These are phyloP conservation scores for Pedicia rivosa DNA, from an alignment of 2,888 invertebrate genomes.

Conservation along the genomic window DNA sequence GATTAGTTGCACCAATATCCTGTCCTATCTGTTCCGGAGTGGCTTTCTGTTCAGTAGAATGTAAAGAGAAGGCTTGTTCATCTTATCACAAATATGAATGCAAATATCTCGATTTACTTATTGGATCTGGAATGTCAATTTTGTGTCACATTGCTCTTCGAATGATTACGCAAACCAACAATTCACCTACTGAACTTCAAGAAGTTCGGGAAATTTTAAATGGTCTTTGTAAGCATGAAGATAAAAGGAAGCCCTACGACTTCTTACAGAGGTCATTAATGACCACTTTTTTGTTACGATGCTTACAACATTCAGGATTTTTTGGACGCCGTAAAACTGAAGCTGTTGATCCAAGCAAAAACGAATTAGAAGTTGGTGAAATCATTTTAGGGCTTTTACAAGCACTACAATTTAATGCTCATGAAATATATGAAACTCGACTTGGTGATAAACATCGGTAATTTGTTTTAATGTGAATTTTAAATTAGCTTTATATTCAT, in stretches of 20 bases:
- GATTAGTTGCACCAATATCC: slow-evolving; percentile 47
- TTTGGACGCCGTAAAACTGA: slow-evolving; percentile 35
- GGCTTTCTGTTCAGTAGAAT: slow-evolving; percentile 54
- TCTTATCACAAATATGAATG: slow-evolving; percentile 65
- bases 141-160: slow-evolving; percentile 58
- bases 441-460: slow-evolving; percentile 34
- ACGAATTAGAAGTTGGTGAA: slow-evolving; percentile 43
- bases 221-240: slow-evolving; percentile 48
- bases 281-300: slow-evolving; percentile 57
- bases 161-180: slow-evolving; percentile 55
- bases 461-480: slow-evolving; percentile 10
- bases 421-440: slow-evolving; percentile 60
- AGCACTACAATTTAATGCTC: slow-evolving; percentile 70
- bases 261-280: slow-evolving; percentile 60
- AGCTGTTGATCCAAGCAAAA: slow-evolving; percentile 32
- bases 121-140: slow-evolving; percentile 67
- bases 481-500: neutral
- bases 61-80: slow-evolving; percentile 43
- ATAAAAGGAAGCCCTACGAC: slow-evolving; percentile 44
- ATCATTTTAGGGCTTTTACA: slow-evolving; percentile 54
- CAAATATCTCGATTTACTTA: slow-evolving; percentile 51
- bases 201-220: slow-evolving; percentile 37
- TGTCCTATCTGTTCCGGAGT: slow-evolving; percentile 60
- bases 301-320: slow-evolving; percentile 49
- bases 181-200: slow-evolving; percentile 22